Percentiles rank a stretch among this genome's conserved stretches.
Conservation (phyloP, 1,140 invertebrate genomes). For the Parasteatoda tepidariorum region DNA sequence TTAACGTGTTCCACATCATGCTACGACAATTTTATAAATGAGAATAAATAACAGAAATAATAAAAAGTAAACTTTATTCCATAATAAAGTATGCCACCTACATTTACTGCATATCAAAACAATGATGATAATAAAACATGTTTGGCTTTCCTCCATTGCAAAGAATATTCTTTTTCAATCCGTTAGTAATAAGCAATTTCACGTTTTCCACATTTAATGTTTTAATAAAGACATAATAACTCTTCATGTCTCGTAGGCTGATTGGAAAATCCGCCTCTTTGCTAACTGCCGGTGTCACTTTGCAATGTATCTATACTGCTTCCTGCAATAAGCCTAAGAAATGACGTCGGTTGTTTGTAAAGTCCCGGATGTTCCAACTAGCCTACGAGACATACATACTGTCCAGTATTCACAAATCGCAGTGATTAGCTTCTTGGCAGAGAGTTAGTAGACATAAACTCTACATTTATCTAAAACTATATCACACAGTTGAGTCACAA, state of each 20-base stretch:
- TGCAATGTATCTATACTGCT: too few species aligned
- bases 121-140: conserved; percentile 20
- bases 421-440: conserved; percentile 31
- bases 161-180: neutral
- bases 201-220: neutral
- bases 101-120: conserved; percentile 14
- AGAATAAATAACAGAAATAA: too few species aligned
- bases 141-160: neutral
- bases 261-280: too few species aligned
- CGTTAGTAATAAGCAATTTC: neutral
- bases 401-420: neutral
- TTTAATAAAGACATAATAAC: neutral
- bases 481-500: neutral
- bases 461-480: neutral
- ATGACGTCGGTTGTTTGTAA: too few species aligned
- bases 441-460: neutral
- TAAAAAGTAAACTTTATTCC: conserved; percentile 42
- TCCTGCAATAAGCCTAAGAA: too few species aligned
- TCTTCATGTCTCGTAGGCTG: too few species aligned
- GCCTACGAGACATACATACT: neutral
- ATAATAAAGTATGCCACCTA: neutral
- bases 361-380: too few species aligned
- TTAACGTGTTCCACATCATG: too few species aligned
- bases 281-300: too few species aligned
- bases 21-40: too few species aligned